Conservation (phyloP, 1,140 invertebrate species). For the Bemisia tabaci region DNA sequence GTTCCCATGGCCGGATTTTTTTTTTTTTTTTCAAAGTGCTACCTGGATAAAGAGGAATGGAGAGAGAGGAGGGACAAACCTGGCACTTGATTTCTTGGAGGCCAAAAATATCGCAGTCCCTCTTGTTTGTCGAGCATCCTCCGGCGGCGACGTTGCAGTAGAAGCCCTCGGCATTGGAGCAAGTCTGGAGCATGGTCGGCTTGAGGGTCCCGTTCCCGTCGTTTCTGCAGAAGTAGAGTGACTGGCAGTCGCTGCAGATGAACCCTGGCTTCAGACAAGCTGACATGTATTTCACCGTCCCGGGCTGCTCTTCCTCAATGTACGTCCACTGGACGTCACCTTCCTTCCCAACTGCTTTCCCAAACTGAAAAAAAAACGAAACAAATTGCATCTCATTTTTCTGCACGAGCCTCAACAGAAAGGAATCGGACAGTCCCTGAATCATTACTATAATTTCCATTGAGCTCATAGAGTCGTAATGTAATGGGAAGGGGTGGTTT, state of each 20-base stretch:
- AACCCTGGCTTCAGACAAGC: conserved; percentile 5
- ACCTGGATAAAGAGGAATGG: no score
- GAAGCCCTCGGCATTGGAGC: conserved; percentile 4
- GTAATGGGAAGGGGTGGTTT: no score
- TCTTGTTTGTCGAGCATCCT: conserved; percentile 1
- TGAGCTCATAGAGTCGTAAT: no score
- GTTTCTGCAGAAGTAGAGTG: conserved; percentile 4
- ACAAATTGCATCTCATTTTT: no score
- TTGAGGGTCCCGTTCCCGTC: neutral
- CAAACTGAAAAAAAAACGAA: neutral
- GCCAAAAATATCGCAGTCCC: conserved; percentile 9
- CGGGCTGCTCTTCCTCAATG: neutral
- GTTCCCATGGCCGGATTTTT: no score
- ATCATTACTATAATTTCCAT: no score
- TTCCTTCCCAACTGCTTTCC: neutral
- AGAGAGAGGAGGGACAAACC: neutral
- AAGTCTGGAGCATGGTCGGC: conserved; percentile 1
- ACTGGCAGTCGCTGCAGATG: conserved; percentile 6
- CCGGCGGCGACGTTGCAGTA: conserved; percentile 7
- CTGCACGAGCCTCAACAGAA: no score
- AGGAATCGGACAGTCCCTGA: no score
- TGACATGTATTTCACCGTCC: conserved; percentile 7
- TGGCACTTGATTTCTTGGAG: conserved; percentile 6
- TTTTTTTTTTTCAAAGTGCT: no score
- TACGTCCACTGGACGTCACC: neutral